These are phyloP conservation scores for Oxyscelio sp. DNA, from an alignment of 2,888 invertebrate genomes.

Conservation along the genomic window DNA sequence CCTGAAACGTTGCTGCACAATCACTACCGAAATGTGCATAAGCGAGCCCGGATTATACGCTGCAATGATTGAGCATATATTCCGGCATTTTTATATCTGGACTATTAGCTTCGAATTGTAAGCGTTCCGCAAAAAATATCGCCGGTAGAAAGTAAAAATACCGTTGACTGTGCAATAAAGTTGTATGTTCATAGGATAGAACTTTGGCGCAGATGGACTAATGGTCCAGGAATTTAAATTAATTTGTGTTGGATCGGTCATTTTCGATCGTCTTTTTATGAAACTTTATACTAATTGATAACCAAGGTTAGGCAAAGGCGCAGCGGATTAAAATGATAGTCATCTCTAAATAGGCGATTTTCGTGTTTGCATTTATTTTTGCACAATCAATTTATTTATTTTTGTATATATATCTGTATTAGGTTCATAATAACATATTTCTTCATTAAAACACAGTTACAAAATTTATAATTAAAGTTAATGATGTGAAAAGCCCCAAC, in stretches of 20 bases:
- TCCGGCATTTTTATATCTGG: background rate
- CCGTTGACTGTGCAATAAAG: slow-evolving; percentile 24
- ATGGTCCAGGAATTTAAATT: slow-evolving; percentile 31
- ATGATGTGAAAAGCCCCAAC: too few species aligned
- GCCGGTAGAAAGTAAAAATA: slow-evolving; percentile 32
- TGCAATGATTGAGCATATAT: too few species aligned
- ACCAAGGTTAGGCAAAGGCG: slow-evolving; percentile 9
- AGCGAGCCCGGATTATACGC: too few species aligned
- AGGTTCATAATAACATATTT: too few species aligned
- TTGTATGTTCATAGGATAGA: slow-evolving; percentile 44
- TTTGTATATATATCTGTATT: too few species aligned
- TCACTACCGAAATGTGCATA: too few species aligned
- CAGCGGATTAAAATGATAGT: slow-evolving; percentile 10
- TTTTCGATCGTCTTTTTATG: slow-evolving; percentile 40
- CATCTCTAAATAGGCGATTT: too few species aligned
- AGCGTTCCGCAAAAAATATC: slow-evolving; percentile 20
- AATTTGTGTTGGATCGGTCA: slow-evolving; percentile 38
- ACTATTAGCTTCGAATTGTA: slow-evolving; percentile 2
- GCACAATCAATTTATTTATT: too few species aligned
- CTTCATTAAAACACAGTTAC: too few species aligned
- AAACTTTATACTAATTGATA: slow-evolving; percentile 60
- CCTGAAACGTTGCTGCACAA: too few species aligned
- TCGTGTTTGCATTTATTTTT: too few species aligned
- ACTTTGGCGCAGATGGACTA: slow-evolving; percentile 40
- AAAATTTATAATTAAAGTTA: too few species aligned